Evolutionary conservation across 2,797 vertebrate genomes (phyloP).

Genomic region (Anguilla pacifica): DNA sequence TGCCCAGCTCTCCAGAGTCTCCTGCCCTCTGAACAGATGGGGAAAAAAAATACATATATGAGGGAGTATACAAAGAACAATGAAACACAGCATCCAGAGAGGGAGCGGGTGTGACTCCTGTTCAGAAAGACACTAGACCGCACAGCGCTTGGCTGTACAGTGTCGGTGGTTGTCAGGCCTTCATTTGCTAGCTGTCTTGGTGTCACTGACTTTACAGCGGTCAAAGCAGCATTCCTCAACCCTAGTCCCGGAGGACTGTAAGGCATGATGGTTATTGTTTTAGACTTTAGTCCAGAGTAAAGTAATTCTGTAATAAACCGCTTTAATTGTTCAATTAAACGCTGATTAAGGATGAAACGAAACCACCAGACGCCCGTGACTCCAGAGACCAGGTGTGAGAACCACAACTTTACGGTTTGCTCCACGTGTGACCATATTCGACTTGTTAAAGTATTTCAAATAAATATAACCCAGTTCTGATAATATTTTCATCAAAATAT

Average conservation of each 20-base stretch:
- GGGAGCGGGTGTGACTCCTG: background rate
- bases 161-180: background rate
- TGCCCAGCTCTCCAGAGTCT: background rate
- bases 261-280: background rate
- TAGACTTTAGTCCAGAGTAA: background rate
- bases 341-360: background rate
- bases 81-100: background rate
- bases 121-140: background rate
- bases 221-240: background rate
- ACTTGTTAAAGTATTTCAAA: too few relatives aligned
- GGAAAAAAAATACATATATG: background rate
- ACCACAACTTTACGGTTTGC: background rate
- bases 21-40: slow-evolving; percentile 3
- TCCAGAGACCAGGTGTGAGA: background rate
- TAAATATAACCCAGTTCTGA: too few relatives aligned
- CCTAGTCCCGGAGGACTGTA: background rate
- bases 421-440: background rate
- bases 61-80: slow-evolving; percentile 6
- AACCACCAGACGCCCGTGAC: background rate
- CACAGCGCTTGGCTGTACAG: background rate
- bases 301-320: background rate
- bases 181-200: background rate
- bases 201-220: background rate
- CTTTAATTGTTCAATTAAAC: background rate
- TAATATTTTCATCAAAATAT: background rate